These are phyloP conservation scores for Parochlus steinenii DNA, from an alignment of 2,888 invertebrate genomes.

Conservation along the genomic window DNA sequence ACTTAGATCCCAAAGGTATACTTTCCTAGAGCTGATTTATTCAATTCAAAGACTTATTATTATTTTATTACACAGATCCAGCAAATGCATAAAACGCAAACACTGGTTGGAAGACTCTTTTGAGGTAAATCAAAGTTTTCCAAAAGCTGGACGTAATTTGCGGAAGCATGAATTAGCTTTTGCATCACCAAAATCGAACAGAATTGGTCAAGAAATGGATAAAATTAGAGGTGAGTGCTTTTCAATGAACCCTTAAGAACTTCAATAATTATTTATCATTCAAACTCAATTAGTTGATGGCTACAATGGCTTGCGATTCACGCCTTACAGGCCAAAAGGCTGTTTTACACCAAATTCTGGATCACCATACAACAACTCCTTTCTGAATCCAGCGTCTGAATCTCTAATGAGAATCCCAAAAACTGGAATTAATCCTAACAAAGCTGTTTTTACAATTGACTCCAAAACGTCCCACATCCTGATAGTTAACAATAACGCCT, in stretches of 20 bases:
- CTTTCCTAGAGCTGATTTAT: too few relatives aligned
- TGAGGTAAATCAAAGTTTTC: slow-evolving; percentile 46
- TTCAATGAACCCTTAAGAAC: background rate
- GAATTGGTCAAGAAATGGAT: slow-evolving; percentile 31
- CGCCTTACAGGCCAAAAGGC: slow-evolving; percentile 29
- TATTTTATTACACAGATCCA: slow-evolving; percentile 2
- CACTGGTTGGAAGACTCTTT: slow-evolving; percentile 27
- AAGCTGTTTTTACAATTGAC: slow-evolving; percentile 50
- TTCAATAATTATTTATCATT: background rate
- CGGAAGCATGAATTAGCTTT: slow-evolving; percentile 20
- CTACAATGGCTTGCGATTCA: slow-evolving; percentile 37
- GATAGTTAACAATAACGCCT: slow-evolving; percentile 49
- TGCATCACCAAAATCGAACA: slow-evolving; percentile 15
- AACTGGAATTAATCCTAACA: slow-evolving; percentile 41
- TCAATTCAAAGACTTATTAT: too few relatives aligned
- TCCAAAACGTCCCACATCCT: slow-evolving; percentile 46
- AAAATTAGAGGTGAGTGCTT: slow-evolving; percentile 33
- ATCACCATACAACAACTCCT: slow-evolving; percentile 16
- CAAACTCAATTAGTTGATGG: slow-evolving; percentile 36
- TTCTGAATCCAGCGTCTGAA: slow-evolving; percentile 24
- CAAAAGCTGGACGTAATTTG: slow-evolving; percentile 29
- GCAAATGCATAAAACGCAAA: slow-evolving; percentile 9
- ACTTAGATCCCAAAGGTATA: too few relatives aligned
- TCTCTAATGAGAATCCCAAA: slow-evolving; percentile 34
- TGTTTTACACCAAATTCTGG: slow-evolving; percentile 26